Conservation (phyloP, 2,113 vertebrate genomes). For the Nesoenas mayeri region DNA sequence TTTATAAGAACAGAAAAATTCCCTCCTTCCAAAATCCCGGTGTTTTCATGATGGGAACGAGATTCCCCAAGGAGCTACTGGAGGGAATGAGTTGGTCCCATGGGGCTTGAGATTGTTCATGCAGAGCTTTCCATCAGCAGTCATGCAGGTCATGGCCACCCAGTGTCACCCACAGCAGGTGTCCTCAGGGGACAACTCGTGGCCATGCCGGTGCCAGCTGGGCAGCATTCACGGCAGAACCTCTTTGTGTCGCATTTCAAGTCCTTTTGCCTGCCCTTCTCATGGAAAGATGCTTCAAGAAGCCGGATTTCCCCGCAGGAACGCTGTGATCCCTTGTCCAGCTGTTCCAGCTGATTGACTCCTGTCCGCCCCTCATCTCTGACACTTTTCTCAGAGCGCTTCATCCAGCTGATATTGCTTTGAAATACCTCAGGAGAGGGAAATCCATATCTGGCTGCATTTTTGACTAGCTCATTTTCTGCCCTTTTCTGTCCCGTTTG, state of each 20-base stretch:
- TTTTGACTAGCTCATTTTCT: background rate
- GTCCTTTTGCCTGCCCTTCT: background rate
- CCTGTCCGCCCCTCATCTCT: background rate
- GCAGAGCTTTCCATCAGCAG: background rate
- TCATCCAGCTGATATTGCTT: background rate
- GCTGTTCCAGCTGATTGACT: slow-evolving; percentile 6
- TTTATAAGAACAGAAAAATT: background rate
- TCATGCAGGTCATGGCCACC: background rate
- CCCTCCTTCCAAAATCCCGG: background rate
- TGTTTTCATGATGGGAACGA: background rate
- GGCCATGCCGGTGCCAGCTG: background rate
- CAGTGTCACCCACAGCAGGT: background rate
- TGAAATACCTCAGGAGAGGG: background rate
- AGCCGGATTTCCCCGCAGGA: background rate
- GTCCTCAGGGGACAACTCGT: background rate
- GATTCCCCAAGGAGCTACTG: fast-evolving
- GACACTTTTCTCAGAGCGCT: background rate
- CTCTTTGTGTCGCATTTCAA: background rate
- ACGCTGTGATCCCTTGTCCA: background rate
- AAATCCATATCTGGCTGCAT: background rate
- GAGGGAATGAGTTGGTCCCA: background rate
- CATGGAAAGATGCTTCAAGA: background rate
- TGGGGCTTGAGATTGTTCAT: fast-evolving
- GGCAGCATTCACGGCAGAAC: background rate
- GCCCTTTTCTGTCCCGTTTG: background rate